phyloP scores from a whole-genome alignment of 2,888 invertebrate species.

The Tromatobia lineatoria region DNA sequence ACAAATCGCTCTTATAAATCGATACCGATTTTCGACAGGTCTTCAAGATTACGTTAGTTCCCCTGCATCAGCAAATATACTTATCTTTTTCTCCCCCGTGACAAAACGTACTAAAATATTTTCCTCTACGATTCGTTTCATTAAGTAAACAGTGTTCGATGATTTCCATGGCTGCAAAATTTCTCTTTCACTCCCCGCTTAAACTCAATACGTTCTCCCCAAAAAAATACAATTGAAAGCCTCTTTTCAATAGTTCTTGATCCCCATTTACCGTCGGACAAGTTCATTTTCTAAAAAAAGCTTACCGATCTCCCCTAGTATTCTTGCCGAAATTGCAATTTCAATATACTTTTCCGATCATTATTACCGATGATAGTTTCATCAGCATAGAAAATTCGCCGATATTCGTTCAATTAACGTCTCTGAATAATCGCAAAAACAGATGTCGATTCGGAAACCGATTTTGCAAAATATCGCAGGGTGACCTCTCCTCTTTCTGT shows the following conservation, averaged over 20 bases:
- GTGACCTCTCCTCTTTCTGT: constrained; percentile 17
- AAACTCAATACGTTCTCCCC: constrained; percentile 31
- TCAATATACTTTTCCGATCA: not conserved
- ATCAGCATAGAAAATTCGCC: not conserved
- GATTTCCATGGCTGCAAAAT: constrained; percentile 43
- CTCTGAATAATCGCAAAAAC: not conserved
- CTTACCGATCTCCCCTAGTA: not conserved
- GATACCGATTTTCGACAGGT: not conserved
- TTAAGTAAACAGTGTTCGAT: constrained; percentile 15
- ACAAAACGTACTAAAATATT: constrained; percentile 19
- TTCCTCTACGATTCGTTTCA: not conserved
- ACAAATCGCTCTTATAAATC: not conserved
- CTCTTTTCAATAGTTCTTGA: constrained; percentile 17
- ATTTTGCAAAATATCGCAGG: not conserved
- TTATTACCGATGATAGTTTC: not conserved
- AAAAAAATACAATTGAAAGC: not conserved
- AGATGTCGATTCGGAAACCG: not conserved
- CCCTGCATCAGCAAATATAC: not conserved
- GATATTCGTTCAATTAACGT: not conserved
- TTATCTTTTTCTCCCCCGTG: not conserved
- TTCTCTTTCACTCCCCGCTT: not conserved
- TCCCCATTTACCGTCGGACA: not conserved
- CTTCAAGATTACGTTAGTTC: not conserved
- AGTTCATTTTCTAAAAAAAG: not conserved
- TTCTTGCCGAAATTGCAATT: not conserved